These are phyloP conservation scores for Bostrychus sinensis DNA, from an alignment of 2,113 vertebrate species.

Conservation along the genomic window DNA sequence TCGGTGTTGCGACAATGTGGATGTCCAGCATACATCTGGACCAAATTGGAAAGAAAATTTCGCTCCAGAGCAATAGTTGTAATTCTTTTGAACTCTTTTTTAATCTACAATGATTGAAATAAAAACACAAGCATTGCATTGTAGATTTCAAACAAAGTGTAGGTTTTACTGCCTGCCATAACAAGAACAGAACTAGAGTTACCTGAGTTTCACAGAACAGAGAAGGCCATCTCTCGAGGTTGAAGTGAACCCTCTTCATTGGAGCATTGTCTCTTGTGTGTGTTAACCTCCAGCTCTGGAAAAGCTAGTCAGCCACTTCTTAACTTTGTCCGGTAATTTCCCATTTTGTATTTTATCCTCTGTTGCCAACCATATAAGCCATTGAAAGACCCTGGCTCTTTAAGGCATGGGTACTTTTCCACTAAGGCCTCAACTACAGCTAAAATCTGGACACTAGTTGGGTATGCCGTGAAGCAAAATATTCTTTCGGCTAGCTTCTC, in stretches of 20 bases:
- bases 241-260: not conserved
- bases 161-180: too few species aligned
- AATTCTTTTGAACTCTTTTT: too few species aligned
- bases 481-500: constrained; percentile 17
- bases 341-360: constrained; percentile 24
- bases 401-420: constrained; percentile 18
- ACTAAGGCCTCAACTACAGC: constrained; percentile 23
- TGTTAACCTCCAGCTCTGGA: constrained; percentile 31
- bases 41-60: too few species aligned
- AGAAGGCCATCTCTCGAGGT: constrained; percentile 4
- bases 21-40: too few species aligned
- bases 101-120: too few species aligned
- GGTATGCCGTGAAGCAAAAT: constrained; percentile 17
- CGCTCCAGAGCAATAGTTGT: too few species aligned
- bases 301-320: not conserved
- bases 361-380: constrained; percentile 25
- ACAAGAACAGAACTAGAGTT: too few species aligned
- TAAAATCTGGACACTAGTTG: constrained; percentile 10
- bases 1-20: too few species aligned
- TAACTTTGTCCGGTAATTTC: constrained; percentile 12
- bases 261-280: not conserved
- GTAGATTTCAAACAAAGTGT: too few species aligned
- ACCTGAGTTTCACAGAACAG: constrained; percentile 3
- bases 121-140: too few species aligned
- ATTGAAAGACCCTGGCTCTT: constrained; percentile 22